Evolutionary conservation across 1,140 invertebrate genomes (phyloP).

Genomic region (Pseudomyrmex dendroicus): DNA sequence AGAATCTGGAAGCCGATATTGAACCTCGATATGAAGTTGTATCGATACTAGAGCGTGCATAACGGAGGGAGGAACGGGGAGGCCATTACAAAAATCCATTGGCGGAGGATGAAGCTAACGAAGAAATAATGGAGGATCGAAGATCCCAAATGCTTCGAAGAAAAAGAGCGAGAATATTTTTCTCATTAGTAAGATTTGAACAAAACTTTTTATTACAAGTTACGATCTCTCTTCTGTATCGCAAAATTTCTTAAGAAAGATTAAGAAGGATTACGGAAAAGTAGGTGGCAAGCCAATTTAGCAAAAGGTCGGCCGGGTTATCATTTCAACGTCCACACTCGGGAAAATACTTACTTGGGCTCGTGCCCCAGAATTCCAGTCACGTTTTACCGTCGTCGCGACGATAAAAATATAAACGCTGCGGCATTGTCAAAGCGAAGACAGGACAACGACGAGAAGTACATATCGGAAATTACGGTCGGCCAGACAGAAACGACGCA

Average conservation of each 20-base stretch:
- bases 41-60: constrained; percentile 50
- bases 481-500: constrained; percentile 4
- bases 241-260: not conserved
- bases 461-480: constrained; percentile 31
- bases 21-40: constrained; percentile 50
- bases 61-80: not conserved
- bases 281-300: not conserved
- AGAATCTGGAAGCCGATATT: constrained; percentile 45
- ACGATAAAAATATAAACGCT: constrained; percentile 46
- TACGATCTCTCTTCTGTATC: too few species aligned
- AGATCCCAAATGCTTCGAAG: not conserved
- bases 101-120: constrained; percentile 12
- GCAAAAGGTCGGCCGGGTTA: not conserved
- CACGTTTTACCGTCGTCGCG: constrained; percentile 2
- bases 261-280: not conserved
- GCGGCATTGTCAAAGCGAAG: constrained; percentile 7
- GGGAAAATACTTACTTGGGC: not conserved
- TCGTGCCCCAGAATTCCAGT: not conserved
- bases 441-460: constrained; percentile 8
- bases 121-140: constrained; percentile 44
- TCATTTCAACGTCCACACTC: not conserved
- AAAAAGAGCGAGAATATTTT: not conserved
- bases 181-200: constrained; percentile 3
- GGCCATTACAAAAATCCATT: constrained; percentile 48
- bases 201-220: too few species aligned